A percentile compares a stretch with the other conserved stretches of the same genome.
Evolutionary conservation across 30 jellyfish, hydroid and myxozoan genomes (phyloP).

Genomic region (Haliclystus octoradiatus): DNA sequence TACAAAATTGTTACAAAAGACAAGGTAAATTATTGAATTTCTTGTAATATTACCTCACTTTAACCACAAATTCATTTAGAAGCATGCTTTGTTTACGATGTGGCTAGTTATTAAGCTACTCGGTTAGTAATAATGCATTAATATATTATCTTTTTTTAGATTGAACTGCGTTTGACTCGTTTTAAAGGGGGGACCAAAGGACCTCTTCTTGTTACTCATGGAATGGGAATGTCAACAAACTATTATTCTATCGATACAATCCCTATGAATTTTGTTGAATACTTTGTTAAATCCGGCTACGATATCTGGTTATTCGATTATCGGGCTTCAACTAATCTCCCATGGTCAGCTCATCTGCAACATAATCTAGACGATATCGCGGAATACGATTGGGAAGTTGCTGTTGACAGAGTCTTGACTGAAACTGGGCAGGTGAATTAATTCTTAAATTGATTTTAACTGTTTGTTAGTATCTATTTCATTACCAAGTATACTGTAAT

Average conservation of each 20-base stretch:
- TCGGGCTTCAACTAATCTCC: slow-evolving; percentile 21
- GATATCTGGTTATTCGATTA: slow-evolving; percentile 49
- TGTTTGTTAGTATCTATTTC: neutral
- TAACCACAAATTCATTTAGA: too few species aligned
- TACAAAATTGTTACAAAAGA: slow-evolving; percentile 34
- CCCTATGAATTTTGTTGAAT: slow-evolving; percentile 38
- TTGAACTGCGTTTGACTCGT: slow-evolving; percentile 44
- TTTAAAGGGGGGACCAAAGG: slow-evolving; percentile 46
- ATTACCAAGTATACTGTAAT: neutral
- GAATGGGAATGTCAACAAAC: slow-evolving; percentile 35
- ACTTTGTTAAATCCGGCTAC: slow-evolving; percentile 10
- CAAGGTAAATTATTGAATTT: slow-evolving; percentile 23
- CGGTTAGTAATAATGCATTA: neutral
- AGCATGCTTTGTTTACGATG: too few species aligned
- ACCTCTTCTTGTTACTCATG: slow-evolving; percentile 39
- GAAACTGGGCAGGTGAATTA: slow-evolving; percentile 20
- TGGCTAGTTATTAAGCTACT: neutral
- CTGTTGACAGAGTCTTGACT: slow-evolving; percentile 24
- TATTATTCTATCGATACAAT: slow-evolving; percentile 31
- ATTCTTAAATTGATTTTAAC: neutral
- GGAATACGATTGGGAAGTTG: slow-evolving; percentile 27
- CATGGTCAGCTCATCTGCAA: slow-evolving; percentile 25
- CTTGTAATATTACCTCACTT: too few species aligned
- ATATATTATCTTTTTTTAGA: neutral
- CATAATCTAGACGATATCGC: slow-evolving; percentile 30